Base-by-base conservation (phyloP, 1,140 invertebrate species). In the Vollenhovia emeryi region DNA sequence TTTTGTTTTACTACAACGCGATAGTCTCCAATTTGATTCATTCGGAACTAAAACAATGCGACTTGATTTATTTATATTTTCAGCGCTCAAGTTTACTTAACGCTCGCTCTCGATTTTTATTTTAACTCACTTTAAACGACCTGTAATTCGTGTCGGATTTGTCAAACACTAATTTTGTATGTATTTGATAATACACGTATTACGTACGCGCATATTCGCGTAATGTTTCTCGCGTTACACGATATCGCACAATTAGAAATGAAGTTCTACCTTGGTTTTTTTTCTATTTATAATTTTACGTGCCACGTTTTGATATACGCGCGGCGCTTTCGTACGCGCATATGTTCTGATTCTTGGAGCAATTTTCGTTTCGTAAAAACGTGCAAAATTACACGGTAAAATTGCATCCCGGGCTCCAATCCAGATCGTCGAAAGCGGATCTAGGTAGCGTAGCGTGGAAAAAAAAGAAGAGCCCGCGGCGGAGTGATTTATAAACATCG, bases 401-500 rank as follows among this genome's bases (percentile, higher is more conserved):
- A 27, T 45, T 48, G 15, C 18, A 45, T 18, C 18, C 8, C 0
- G 15, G 24, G 7, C 18, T 15, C 30, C 59, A 69, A 48, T 69
- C 15, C 24, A 69, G 40, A 48, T 45, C 15, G 21, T 30, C 7
- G n/a, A 68, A 43, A 68, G 13, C 21, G 33, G 30, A 69, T 48
- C 15, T 48, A 13, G 15, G 8, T 21, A 33, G 27, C 15, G 27
- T n/a, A n/a, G 33, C n/a, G n/a, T 64, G 71, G 50, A 60, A 36
- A 80, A 80, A 57, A 57, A 69, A n/a, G 13, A 55, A 33, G 7
- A 43, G 57, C 4, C 18, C n/a, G 27, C 27, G 5, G 24, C n/a
- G n/a, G 45, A 43, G 50, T 79, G 83, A 80, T 86, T 89, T 89
- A 78, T 78, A 89, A 89, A 89, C 79, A 50, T 84, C 55, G 52